Evolutionary conservation across 2,113 vertebrate genomes (phyloP).

Genomic region (Aphelocoma coerulescens): DNA sequence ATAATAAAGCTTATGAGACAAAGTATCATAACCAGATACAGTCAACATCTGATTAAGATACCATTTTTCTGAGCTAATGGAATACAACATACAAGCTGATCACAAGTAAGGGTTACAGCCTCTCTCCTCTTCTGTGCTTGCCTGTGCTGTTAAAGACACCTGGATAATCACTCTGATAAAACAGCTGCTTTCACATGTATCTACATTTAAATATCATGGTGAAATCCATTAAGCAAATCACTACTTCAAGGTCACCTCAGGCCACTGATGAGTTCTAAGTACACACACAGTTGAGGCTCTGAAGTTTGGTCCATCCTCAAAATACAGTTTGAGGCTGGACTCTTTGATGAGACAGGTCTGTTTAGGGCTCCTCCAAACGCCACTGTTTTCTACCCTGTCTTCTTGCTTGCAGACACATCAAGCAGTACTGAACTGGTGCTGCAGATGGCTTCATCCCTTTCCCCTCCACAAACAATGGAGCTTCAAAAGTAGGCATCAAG

Average conservation of each 20-base stretch:
- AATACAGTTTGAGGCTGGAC: neutral
- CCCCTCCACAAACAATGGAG: neutral
- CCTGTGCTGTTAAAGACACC: neutral
- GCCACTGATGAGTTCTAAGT: neutral
- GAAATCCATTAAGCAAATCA: neutral
- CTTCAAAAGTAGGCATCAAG: neutral
- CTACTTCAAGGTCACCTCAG: neutral
- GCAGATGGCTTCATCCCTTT: neutral
- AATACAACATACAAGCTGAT: neutral
- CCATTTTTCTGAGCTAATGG: neutral
- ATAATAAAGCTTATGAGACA: neutral
- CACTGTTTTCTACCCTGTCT: neutral
- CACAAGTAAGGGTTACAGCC: neutral
- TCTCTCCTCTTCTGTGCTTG: neutral
- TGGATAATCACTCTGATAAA: neutral
- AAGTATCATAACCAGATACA: neutral
- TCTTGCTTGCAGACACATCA: neutral
- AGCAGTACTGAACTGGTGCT: neutral
- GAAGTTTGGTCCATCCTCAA: neutral
- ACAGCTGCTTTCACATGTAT: neutral
- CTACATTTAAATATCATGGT: neutral
- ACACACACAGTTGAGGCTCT: neutral
- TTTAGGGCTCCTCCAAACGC: neutral
- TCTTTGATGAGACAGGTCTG: neutral
- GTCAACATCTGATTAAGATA: neutral